These are phyloP conservation scores for Cheumatopsyche charites DNA, from an alignment of 1,140 invertebrate species.

Conservation along the genomic window DNA sequence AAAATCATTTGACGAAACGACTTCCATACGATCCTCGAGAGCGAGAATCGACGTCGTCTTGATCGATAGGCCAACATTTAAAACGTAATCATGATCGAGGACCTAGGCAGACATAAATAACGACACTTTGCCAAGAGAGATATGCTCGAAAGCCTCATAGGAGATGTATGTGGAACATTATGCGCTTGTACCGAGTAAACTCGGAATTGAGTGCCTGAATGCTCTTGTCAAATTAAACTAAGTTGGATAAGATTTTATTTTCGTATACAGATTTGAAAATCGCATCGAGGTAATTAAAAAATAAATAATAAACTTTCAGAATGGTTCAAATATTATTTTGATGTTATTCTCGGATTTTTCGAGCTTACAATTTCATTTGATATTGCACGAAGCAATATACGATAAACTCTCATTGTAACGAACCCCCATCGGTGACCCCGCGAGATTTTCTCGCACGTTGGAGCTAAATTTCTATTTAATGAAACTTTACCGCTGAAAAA, in stretches of 20 bases:
- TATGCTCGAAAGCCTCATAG: too few species aligned
- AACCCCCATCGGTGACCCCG: background rate
- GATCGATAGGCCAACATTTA: background rate
- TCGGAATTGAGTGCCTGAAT: too few species aligned
- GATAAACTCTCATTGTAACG: slow-evolving; percentile 10
- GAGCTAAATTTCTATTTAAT: background rate
- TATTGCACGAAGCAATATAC: background rate
- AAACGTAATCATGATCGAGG: slow-evolving; percentile 22
- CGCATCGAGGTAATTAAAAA: background rate
- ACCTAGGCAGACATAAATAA: slow-evolving; percentile 4
- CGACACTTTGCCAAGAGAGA: too few species aligned
- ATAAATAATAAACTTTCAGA: background rate
- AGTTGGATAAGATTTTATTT: too few species aligned
- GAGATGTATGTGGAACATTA: too few species aligned
- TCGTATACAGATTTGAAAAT: background rate
- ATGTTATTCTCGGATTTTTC: too few species aligned
- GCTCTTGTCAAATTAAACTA: too few species aligned
- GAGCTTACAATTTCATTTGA: background rate
- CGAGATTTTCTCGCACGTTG: background rate
- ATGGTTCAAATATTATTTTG: background rate
- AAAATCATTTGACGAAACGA: too few species aligned
- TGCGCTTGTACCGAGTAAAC: background rate
- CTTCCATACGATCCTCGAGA: too few species aligned
- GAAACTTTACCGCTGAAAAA: background rate
- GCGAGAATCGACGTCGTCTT: background rate